Percentiles rank a stretch among this genome's conserved stretches.
Conservation (phyloP, 2,113 vertebrate species). For the Crotalus tigris region DNA sequence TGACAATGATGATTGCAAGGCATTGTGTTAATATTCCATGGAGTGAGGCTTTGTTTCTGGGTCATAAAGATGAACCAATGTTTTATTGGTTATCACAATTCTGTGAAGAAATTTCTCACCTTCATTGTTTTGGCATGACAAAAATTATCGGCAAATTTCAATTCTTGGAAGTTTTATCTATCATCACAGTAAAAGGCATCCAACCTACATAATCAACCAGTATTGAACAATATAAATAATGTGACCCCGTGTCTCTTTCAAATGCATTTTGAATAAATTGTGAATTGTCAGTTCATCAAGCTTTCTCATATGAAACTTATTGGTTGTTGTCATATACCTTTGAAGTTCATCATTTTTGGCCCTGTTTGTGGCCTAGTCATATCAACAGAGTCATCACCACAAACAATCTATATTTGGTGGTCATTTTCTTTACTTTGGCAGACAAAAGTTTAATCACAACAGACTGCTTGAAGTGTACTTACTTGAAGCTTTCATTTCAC, state of each 20-base stretch:
- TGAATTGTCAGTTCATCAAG: background rate
- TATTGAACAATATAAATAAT: background rate
- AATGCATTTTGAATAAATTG: background rate
- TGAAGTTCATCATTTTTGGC: background rate
- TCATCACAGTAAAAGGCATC: background rate
- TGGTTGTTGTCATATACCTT: background rate
- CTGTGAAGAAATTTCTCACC: background rate
- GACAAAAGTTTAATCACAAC: background rate
- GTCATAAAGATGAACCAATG: background rate
- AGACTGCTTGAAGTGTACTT: background rate
- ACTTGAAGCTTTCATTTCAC: background rate
- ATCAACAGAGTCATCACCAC: background rate
- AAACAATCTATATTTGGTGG: background rate
- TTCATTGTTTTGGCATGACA: background rate
- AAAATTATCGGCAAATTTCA: background rate
- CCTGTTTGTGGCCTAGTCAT: background rate
- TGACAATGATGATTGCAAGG: background rate
- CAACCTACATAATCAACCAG: background rate
- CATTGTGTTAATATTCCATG: background rate
- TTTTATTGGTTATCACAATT: background rate
- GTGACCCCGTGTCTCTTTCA: background rate
- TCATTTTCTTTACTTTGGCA: background rate
- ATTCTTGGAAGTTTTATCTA: background rate
- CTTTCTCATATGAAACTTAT: background rate
- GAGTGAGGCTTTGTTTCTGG: background rate